Evolutionary conservation across 2,113 vertebrate genomes (phyloP).

Genomic region (Pituophis catenifer): DNA sequence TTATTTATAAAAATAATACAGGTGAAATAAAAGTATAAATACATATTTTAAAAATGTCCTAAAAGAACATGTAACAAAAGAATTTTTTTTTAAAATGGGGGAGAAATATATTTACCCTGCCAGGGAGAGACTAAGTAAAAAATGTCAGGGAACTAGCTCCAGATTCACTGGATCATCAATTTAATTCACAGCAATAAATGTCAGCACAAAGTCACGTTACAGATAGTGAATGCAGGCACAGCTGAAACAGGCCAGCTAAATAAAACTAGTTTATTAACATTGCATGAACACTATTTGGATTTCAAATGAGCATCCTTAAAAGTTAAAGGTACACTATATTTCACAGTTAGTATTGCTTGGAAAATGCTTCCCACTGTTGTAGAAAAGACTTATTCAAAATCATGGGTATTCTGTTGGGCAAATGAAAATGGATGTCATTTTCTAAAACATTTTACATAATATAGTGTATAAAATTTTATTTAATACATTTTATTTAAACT

Average conservation of each 20-base stretch:
- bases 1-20: background rate
- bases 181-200: background rate
- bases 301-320: background rate
- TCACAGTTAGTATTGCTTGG: constrained; percentile 29
- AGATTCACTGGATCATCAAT: background rate
- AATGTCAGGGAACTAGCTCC: background rate
- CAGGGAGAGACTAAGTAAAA: background rate
- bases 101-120: background rate
- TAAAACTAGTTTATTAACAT: constrained; percentile 37
- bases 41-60: background rate
- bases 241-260: constrained; percentile 28
- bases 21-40: background rate
- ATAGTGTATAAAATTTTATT: background rate
- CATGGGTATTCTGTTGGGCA: constrained; percentile 25
- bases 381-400: constrained; percentile 23
- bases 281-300: background rate
- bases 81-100: background rate
- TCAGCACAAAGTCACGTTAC: background rate
- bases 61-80: background rate
- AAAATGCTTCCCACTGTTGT: constrained; percentile 33
- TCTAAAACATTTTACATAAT: constrained; percentile 4
- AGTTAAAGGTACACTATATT: constrained; percentile 3
- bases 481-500: constrained; percentile 36
- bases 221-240: background rate
- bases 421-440: constrained; percentile 4